A percentile compares a stretch with the other conserved stretches of the same genome.
These are phyloP conservation scores for Acronicta psi DNA, from an alignment of 2,888 invertebrate genomes.

Conservation along the genomic window DNA sequence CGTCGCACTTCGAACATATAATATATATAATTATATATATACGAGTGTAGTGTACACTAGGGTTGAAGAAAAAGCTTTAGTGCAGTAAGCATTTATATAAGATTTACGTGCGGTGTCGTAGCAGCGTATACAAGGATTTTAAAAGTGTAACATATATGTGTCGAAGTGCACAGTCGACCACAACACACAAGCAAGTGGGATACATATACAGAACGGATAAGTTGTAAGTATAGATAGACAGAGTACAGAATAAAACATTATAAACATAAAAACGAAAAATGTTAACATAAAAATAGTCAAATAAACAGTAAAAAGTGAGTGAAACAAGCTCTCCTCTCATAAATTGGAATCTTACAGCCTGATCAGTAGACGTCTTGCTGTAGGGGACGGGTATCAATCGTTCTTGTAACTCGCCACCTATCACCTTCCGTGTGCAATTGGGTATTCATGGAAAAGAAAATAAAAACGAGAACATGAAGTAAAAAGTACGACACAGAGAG, in stretches of 20 bases:
- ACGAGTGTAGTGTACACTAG: conserved; percentile 22
- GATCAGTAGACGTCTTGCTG: conserved; percentile 99
- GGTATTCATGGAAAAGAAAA: conserved; percentile 94
- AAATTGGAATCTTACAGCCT: conserved; percentile 97
- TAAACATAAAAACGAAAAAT: conserved; percentile 75
- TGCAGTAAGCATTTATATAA: conserved; percentile 32
- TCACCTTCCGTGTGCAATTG: conserved; percentile 98
- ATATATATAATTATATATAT: conserved; percentile 11
- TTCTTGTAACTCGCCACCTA: conserved; percentile 99
- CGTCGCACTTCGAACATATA: conserved; percentile 63
- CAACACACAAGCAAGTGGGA: conserved; percentile 71
- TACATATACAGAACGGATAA: conserved; percentile 67
- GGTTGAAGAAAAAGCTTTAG: conserved; percentile 22
- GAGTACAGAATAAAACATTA: conserved; percentile 81
- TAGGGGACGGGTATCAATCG: conserved; percentile 99
- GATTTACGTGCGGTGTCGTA: conserved; percentile 27
- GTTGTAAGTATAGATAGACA: conserved; percentile 81
- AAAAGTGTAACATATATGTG: conserved; percentile 45
- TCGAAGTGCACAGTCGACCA: conserved; percentile 76
- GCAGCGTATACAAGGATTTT: conserved; percentile 27
- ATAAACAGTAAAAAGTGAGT: conserved; percentile 77
- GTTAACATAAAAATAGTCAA: conserved; percentile 71
- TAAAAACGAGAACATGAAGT: conserved; percentile 88
- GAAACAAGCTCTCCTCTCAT: conserved; percentile 74
- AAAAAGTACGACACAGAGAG: conserved; percentile 78